Evolutionary conservation across 2,113 vertebrate genomes (phyloP).

Genomic region (Nyctibius bracteatus): DNA sequence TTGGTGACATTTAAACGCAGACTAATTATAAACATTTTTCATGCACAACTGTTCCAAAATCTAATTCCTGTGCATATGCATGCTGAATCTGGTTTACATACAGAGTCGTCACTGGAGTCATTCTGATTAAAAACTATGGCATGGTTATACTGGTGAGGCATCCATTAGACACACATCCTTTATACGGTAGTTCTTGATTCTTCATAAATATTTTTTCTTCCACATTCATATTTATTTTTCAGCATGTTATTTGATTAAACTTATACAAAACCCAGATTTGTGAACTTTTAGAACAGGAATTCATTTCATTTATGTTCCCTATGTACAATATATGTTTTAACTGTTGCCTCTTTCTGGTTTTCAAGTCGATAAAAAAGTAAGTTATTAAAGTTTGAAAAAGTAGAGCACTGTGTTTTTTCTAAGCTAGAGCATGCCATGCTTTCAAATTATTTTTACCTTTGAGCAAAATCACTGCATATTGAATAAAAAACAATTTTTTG

Average conservation of each 20-base stretch:
- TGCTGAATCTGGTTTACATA: not conserved
- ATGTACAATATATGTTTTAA: conserved; percentile 33
- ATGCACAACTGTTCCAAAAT: not conserved
- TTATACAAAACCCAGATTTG: not conserved
- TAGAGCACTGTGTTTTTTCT: conserved; percentile 42
- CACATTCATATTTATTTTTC: not conserved
- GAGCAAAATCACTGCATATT: conserved; percentile 54
- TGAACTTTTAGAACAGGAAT: not conserved
- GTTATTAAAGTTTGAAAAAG: conserved; percentile 65
- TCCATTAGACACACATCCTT: not conserved
- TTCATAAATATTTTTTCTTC: not conserved
- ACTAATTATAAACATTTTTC: conserved; percentile 21
- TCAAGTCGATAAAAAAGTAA: conserved; percentile 42
- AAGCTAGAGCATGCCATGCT: not conserved
- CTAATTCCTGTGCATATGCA: conserved; percentile 27
- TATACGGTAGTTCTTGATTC: not conserved
- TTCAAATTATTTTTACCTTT: conserved; percentile 66
- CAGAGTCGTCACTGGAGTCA: not conserved
- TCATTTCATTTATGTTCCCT: not conserved
- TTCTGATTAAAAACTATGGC: not conserved
- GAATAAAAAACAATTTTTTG: conserved; percentile 61
- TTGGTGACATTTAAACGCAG: not conserved
- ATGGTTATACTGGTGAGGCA: not conserved
- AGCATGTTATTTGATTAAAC: not conserved
- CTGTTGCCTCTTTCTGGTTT: conserved; percentile 4